A percentile compares a stretch with the other conserved stretches of the same genome.
Evolutionary conservation across 2,888 invertebrate species (phyloP).

Genomic region (Drosophila pseudotakahashii): DNA sequence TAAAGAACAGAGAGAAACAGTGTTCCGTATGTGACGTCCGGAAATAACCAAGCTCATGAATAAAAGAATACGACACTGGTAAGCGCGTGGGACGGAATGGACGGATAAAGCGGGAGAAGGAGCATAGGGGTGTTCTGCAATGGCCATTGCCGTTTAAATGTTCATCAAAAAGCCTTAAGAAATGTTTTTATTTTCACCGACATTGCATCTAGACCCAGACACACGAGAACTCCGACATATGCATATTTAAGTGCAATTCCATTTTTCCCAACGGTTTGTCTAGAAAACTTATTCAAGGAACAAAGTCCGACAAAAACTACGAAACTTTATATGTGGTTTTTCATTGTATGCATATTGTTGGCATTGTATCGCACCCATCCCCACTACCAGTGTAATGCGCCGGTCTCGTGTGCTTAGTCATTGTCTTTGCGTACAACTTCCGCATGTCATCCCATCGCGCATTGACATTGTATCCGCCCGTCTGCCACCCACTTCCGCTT

Average conservation of each 20-base stretch:
- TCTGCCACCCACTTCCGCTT: neutral
- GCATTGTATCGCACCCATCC: no score
- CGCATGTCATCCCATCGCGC: slow-evolving; percentile 63
- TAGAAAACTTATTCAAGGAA: slow-evolving; percentile 3
- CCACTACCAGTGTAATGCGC: slow-evolving; percentile 10
- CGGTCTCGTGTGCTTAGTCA: slow-evolving; percentile 68
- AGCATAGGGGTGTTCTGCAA: neutral
- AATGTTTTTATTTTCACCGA: slow-evolving; percentile 58
- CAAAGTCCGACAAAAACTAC: slow-evolving; percentile 19
- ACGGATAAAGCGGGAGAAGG: neutral
- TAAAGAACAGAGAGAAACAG: neutral
- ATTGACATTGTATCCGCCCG: slow-evolving; percentile 62
- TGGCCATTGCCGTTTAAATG: slow-evolving; percentile 46
- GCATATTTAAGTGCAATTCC: slow-evolving; percentile 25
- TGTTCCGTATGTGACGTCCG: neutral
- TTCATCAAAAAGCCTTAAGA: slow-evolving; percentile 53
- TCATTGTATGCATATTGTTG: slow-evolving; percentile 61
- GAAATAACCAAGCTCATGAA: neutral
- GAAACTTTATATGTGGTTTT: slow-evolving; percentile 71
- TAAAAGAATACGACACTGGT: neutral
- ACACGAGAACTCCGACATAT: slow-evolving; percentile 24
- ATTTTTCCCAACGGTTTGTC: slow-evolving; percentile 7
- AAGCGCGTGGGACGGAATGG: neutral
- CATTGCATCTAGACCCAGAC: neutral
- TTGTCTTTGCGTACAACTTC: slow-evolving; percentile 76